phyloP scores from a whole-genome alignment of 23 tunicate genomes.

The Clavelina lepadiformis region DNA sequence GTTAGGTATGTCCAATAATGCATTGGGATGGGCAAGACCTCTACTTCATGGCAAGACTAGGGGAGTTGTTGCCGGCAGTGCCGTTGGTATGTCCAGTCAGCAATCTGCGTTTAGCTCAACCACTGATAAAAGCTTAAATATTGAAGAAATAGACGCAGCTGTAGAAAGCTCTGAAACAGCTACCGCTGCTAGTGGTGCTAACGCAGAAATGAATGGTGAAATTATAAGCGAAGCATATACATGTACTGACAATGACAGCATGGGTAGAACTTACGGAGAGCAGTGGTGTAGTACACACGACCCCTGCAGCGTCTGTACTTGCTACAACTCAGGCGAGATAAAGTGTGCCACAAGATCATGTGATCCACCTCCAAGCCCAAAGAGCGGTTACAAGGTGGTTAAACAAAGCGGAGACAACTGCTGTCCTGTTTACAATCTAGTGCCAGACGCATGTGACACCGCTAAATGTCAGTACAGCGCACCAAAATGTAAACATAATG shows the following conservation, averaged over 20 bases:
- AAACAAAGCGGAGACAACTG: constrained; percentile 41
- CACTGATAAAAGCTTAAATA: neutral
- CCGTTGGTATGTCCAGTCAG: neutral
- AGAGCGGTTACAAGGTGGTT: constrained; percentile 29
- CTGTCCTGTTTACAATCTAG: constrained; percentile 53
- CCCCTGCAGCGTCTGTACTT: constrained; percentile 46
- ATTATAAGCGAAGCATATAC: constrained; percentile 48
- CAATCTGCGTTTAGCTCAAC: neutral
- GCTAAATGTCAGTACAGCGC: constrained; percentile 38
- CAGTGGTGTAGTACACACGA: constrained; percentile 39
- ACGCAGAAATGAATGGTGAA: constrained; percentile 12
- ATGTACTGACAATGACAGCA: constrained; percentile 49
- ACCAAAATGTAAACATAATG: constrained; percentile 47
- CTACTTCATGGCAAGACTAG: neutral
- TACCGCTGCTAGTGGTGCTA: neutral
- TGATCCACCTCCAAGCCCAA: constrained; percentile 31
- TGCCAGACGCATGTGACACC: constrained; percentile 31
- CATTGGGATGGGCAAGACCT: constrained; percentile 9
- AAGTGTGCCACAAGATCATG: constrained; percentile 11
- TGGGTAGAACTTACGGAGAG: constrained; percentile 55
- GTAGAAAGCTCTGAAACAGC: neutral
- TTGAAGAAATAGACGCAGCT: neutral
- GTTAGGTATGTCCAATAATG: constrained; percentile 10
- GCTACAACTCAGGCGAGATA: constrained; percentile 38
- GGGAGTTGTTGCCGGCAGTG: constrained; percentile 4